Percentiles rank a stretch among this genome's conserved stretches.
These are phyloP conservation scores for Calidris pygmaea DNA, from an alignment of 2,113 vertebrate genomes.

Conservation along the genomic window DNA sequence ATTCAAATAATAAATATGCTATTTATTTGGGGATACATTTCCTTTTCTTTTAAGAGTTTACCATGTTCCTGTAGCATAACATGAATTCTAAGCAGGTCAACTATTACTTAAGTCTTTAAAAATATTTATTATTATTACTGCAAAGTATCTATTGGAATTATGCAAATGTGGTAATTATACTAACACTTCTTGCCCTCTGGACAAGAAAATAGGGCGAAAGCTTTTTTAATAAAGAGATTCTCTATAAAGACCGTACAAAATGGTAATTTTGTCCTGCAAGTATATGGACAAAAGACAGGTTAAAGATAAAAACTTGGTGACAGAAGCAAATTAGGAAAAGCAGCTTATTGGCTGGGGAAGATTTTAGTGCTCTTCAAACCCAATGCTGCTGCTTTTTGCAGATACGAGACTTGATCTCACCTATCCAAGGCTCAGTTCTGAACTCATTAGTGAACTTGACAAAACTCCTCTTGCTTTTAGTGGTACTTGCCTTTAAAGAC, in stretches of 20 bases:
- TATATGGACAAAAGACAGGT: not conserved
- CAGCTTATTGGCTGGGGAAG: not conserved
- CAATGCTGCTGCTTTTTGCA: not conserved
- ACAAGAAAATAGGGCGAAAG: not conserved
- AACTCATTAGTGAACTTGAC: not conserved
- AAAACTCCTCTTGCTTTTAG: not conserved
- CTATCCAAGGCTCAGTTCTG: not conserved
- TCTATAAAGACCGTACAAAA: not conserved
- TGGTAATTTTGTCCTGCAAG: not conserved
- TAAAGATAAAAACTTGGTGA: not conserved
- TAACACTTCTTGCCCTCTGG: not conserved
- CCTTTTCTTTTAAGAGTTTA: not conserved
- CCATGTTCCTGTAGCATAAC: not conserved
- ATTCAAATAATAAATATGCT: not conserved
- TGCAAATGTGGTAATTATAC: not conserved
- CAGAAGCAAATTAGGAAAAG: not conserved
- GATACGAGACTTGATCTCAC: not conserved
- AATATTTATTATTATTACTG: not conserved
- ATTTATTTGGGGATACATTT: not conserved
- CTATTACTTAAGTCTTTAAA: not conserved
- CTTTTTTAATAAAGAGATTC: not conserved
- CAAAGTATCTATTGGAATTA: not conserved
- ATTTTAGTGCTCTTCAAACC: not conserved
- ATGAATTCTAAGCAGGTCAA: not conserved
- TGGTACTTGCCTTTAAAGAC: not conserved